Evolutionary conservation across 2,113 vertebrate genomes (phyloP), one percentile per base, ranked within the genome.

Genomic region (Bubo blakistoni): DNA sequence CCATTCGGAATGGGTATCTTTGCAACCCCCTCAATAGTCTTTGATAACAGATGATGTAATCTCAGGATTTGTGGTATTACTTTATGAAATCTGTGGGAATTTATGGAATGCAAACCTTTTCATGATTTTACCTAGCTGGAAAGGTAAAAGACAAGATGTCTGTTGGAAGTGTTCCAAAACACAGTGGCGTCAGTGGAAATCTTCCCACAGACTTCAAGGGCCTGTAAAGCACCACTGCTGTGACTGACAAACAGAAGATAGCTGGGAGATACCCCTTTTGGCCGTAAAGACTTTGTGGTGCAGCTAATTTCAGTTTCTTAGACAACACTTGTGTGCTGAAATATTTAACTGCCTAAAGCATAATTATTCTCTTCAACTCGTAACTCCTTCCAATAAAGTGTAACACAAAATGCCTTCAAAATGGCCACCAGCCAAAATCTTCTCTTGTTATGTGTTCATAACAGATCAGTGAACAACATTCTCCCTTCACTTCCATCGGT

Each of bases 271-370:
- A 13, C 16, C 57, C 5, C 1, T 61, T 77, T 54, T 77, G 69
- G 21, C 58, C 47, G 24, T 36, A 47, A 73, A 66, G 72, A 54
- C 46, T 59, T 86, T 27, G 59, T 61, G 69, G n/a, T 70, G 59
- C 67, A 86, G 93, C n/a, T 74, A 29, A 86, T 83, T 93, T 78
- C 63, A 44, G 30, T 88, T 96, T 94, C 82, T 88, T 81, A 83
- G 71, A 85, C 63, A 86, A 80, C 63, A 36, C 29, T 77, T 67
- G 6, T 40, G n/a, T 74, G 29, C 76, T 86, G 86, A 90, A 94
- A 95, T 55, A 71, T 21, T 63, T 55, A 57, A 71, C 52, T 90
- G 89, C 74, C 62, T 27, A 25, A 71, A 76, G 78, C 40, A 30
- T 32, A 32, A 73, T 77, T 94, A 49, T 52, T 85, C 19, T 82